phyloP scores from a whole-genome alignment of 2,888 invertebrate species.

The Polyommatus iphigenia region DNA sequence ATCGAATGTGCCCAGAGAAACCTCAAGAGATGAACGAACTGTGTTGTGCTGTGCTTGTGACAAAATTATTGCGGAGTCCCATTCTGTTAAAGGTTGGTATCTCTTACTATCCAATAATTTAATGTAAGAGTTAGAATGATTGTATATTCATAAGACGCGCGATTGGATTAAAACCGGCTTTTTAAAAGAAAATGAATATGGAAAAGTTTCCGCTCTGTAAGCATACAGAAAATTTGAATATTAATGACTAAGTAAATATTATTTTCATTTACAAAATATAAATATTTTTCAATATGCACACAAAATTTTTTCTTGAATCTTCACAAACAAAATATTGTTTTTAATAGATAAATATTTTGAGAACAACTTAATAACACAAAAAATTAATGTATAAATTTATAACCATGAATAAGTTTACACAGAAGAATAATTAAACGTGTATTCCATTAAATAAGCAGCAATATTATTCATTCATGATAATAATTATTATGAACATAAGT shows the following conservation, averaged over 20 bases:
- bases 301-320: too few species aligned
- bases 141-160: background rate
- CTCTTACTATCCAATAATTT: background rate
- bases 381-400: background rate
- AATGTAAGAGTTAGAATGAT: background rate
- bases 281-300: too few species aligned
- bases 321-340: too few species aligned
- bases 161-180: background rate
- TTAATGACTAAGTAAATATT: background rate
- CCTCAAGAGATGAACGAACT: conserved; percentile 61
- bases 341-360: too few species aligned
- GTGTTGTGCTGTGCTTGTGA: conserved; percentile 61
- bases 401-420: background rate
- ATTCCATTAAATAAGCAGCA: background rate
- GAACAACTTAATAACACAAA: background rate
- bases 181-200: background rate
- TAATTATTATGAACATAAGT: background rate
- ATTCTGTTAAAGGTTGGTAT: conserved; percentile 61
- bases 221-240: background rate
- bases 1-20: conserved; percentile 52
- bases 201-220: background rate
- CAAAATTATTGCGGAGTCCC: conserved; percentile 47
- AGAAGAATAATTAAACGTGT: background rate
- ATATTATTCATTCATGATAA: background rate
- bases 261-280: too few species aligned